Conservation (phyloP, 2,888 invertebrate genomes). For the Eledona agricola region DNA sequence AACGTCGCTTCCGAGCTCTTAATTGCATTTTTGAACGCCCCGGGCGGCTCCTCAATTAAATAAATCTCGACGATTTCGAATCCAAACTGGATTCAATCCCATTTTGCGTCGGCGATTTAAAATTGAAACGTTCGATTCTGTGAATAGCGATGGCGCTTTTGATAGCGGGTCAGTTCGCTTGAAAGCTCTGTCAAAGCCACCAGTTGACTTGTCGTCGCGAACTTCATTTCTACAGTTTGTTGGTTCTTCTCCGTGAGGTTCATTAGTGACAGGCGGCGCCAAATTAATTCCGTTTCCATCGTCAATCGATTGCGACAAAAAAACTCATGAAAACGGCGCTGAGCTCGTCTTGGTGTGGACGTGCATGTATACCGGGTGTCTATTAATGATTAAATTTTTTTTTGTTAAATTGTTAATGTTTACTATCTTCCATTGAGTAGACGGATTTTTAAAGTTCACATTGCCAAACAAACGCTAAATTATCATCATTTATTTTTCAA, state of each 20-base stretch:
- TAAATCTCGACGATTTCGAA: conserved; percentile 6
- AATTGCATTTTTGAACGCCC: too few relatives aligned
- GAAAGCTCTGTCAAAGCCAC: conserved; percentile 39
- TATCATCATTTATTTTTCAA: too few relatives aligned
- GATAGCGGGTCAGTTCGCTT: conserved; percentile 43
- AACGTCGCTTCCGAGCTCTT: too few relatives aligned
- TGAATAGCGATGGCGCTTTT: conserved; percentile 28
- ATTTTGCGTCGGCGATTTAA: conserved; percentile 15
- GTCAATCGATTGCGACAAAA: conserved; percentile 12
- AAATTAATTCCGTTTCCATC: conserved; percentile 23
- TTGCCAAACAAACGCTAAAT: too few relatives aligned
- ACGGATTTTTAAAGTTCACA: too few relatives aligned
- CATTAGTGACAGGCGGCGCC: conserved; percentile 8
- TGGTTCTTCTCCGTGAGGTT: conserved; percentile 21
- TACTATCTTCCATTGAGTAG: too few relatives aligned
- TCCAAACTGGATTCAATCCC: conserved; percentile 8
- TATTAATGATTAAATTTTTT: too few relatives aligned
- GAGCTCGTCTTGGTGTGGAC: conserved; percentile 6
- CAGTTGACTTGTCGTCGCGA: conserved; percentile 33
- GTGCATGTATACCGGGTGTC: conserved; percentile 13
- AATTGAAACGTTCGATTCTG: conserved; percentile 19
- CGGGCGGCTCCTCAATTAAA: conserved; percentile 7
- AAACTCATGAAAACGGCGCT: too few relatives aligned
- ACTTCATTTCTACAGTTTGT: conserved; percentile 21
- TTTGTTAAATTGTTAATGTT: too few relatives aligned